Evolutionary conservation across 2,888 invertebrate genomes (phyloP).

Genomic region (Colostygia pectinataria): DNA sequence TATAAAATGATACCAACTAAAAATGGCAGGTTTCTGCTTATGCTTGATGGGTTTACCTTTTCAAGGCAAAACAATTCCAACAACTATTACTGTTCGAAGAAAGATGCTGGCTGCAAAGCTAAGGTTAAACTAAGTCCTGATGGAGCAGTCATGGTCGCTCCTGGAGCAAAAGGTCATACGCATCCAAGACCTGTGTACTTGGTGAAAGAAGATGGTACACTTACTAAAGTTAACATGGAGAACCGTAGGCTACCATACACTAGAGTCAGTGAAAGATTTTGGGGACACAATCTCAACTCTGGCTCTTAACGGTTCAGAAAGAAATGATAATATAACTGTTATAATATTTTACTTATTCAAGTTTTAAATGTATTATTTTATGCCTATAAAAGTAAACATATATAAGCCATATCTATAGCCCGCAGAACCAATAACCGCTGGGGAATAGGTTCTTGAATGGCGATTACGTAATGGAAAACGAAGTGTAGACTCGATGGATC

Average conservation of each 20-base stretch:
- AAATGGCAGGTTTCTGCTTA: slow-evolving; percentile 22
- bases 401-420: too few species aligned
- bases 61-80: slow-evolving; percentile 18
- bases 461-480: too few species aligned
- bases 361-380: too few species aligned
- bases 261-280: slow-evolving; percentile 1
- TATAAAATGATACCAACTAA: slow-evolving; percentile 20
- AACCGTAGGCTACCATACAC: slow-evolving; percentile 3
- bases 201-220: slow-evolving; percentile 10
- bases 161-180: slow-evolving; percentile 7
- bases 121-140: slow-evolving; percentile 15
- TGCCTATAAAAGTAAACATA: too few species aligned
- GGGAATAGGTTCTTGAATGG: too few species aligned
- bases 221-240: slow-evolving; percentile 9
- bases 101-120: slow-evolving; percentile 35
- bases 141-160: slow-evolving; percentile 4
- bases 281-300: not conserved
- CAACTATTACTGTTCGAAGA: slow-evolving; percentile 34
- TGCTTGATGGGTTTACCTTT: slow-evolving; percentile 35
- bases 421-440: too few species aligned
- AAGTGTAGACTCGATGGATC: too few species aligned
- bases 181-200: slow-evolving; percentile 15
- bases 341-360: too few species aligned
- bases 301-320: not conserved
- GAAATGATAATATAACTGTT: too few species aligned